These are phyloP conservation scores for Volucella inanis DNA, from an alignment of 2,888 invertebrate species.

Conservation along the genomic window DNA sequence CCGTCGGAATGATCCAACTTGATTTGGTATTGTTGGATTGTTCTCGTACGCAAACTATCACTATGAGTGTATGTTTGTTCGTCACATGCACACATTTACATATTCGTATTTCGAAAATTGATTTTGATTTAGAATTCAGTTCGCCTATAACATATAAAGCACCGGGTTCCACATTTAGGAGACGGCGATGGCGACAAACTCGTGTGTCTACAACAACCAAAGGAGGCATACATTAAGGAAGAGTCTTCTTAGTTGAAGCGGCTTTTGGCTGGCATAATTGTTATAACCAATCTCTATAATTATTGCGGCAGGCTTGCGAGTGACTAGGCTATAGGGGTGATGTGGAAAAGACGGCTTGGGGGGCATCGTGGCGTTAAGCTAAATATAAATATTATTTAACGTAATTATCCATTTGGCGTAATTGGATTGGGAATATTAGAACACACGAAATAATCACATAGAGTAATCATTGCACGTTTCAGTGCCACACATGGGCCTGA, in stretches of 20 bases:
- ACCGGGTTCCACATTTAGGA: too few species aligned
- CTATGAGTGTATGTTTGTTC: not conserved
- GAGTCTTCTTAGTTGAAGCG: conserved; percentile 26
- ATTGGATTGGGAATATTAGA: conserved; percentile 75
- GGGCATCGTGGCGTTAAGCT: conserved; percentile 53
- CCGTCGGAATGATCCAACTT: conserved; percentile 50
- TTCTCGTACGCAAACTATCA: too few species aligned
- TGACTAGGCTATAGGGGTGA: not conserved
- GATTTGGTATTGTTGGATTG: not conserved
- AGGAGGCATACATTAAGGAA: not conserved
- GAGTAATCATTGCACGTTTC: conserved; percentile 72
- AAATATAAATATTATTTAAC: conserved; percentile 73
- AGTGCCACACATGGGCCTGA: conserved; percentile 61
- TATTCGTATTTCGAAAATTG: conserved; percentile 57
- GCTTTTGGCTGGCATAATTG: conserved; percentile 38
- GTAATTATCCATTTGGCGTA: conserved; percentile 73
- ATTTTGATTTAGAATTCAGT: conserved; percentile 62
- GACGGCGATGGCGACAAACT: too few species aligned
- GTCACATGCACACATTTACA: conserved; percentile 18
- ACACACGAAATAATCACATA: conserved; percentile 71
- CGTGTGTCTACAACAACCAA: not conserved
- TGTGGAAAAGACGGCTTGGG: not conserved
- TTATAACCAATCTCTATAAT: conserved; percentile 66
- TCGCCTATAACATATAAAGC: conserved; percentile 7
- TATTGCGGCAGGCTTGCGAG: conserved; percentile 47